These are phyloP conservation scores for Crepidodera aurea DNA, from an alignment of 2,888 invertebrate genomes.

Conservation along the genomic window DNA sequence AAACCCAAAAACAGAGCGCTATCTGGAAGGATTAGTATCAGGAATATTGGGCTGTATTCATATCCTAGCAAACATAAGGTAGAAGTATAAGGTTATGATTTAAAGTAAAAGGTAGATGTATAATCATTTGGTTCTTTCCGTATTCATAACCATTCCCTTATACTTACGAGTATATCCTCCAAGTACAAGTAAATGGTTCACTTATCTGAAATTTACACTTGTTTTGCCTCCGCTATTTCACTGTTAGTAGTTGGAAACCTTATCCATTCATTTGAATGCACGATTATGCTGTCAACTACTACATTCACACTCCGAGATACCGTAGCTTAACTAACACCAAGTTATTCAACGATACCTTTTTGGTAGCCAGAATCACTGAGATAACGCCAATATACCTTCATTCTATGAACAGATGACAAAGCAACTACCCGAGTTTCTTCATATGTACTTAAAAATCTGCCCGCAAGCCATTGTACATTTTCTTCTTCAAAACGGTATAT, in stretches of 20 bases:
- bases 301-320: not conserved
- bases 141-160: no score
- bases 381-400: not conserved
- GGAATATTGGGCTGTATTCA: no score
- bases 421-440: not conserved
- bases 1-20: no score
- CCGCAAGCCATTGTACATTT: not conserved
- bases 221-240: not conserved
- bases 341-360: conserved; percentile 1
- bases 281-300: not conserved
- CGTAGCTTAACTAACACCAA: conserved; percentile 1
- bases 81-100: no score
- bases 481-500: not conserved
- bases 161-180: no score
- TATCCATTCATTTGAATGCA: not conserved
- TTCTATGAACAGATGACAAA: not conserved
- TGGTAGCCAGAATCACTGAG: not conserved
- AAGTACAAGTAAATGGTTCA: no score
- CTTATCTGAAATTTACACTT: not conserved
- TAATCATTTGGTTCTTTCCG: no score
- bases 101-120: no score
- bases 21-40: no score
- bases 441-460: not conserved
- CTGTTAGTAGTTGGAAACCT: not conserved
- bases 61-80: no score